phyloP scores from a whole-genome alignment of 2,113 vertebrate species.

The Pangasianodon gigas region DNA sequence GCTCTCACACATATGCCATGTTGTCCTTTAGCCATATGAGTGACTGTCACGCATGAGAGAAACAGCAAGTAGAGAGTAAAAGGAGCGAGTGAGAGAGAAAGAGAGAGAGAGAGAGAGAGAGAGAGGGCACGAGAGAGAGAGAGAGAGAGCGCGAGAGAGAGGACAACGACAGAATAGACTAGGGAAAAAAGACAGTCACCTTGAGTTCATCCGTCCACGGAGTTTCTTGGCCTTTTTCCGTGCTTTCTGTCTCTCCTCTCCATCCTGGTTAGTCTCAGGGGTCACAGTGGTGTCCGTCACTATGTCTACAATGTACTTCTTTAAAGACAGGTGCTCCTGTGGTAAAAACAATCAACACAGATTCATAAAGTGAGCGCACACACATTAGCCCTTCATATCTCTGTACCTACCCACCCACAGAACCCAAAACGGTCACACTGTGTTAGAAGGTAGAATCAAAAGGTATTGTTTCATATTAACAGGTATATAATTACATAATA shows the following conservation, averaged over 20 bases:
- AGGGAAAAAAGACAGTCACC: constrained; percentile 71
- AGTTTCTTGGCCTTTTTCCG: constrained; percentile 96
- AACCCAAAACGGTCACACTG: background rate
- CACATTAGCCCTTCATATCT: background rate
- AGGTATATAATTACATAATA: background rate
- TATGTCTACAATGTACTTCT: constrained; percentile 95
- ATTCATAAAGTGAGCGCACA: background rate
- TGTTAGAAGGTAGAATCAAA: background rate
- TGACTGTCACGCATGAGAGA: constrained; percentile 40
- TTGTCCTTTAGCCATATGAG: constrained; percentile 53
- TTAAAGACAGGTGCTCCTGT: constrained; percentile 95
- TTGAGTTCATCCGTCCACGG: constrained; percentile 93
- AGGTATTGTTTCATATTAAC: background rate
- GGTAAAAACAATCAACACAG: constrained; percentile 30
- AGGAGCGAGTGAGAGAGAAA: constrained; percentile 17
- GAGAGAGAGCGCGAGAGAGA: background rate
- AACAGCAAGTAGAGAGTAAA: background rate
- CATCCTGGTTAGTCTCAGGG: constrained; percentile 82
- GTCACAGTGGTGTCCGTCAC: constrained; percentile 83
- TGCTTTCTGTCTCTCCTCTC: constrained; percentile 89
- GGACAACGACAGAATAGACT: background rate
- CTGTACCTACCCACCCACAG: too few species aligned
- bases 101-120: background rate
- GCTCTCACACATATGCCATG: constrained; percentile 50
- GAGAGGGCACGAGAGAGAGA: background rate